Conservation (phyloP, 2,888 invertebrate species). For the Apodemia duryi region DNA sequence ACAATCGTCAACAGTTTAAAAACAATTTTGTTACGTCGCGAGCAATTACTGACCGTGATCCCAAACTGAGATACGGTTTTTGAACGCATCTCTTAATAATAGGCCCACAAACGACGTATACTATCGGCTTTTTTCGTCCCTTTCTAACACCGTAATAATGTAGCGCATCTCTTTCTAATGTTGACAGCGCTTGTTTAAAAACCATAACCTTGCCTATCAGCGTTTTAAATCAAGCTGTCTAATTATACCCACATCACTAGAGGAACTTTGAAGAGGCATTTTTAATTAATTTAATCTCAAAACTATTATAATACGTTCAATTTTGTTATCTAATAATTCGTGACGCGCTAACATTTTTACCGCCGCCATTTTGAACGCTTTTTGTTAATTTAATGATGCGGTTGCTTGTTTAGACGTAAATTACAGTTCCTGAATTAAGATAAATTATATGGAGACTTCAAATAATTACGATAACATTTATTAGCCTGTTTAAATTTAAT, state of each 20-base stretch:
- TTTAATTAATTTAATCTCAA: slow-evolving; percentile 76
- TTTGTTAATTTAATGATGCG: slow-evolving; percentile 58
- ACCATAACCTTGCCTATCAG: slow-evolving; percentile 60
- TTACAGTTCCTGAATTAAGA: slow-evolving; percentile 49
- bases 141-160: slow-evolving; percentile 36
- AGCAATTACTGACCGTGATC: slow-evolving; percentile 73
- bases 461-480: slow-evolving; percentile 21
- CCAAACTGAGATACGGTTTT: slow-evolving; percentile 56
- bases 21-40: slow-evolving; percentile 71
- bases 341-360: slow-evolving; percentile 63
- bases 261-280: slow-evolving; percentile 66
- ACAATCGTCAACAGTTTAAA: slow-evolving; percentile 73
- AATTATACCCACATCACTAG: slow-evolving; percentile 77
- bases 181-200: slow-evolving; percentile 67
- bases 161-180: slow-evolving; percentile 44
- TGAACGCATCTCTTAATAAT: slow-evolving; percentile 73
- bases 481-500: background rate
- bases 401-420: slow-evolving; percentile 40
- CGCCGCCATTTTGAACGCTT: slow-evolving; percentile 60
- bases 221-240: slow-evolving; percentile 70
- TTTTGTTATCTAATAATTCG: slow-evolving; percentile 75
- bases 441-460: slow-evolving; percentile 47
- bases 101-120: slow-evolving; percentile 52
- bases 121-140: slow-evolving; percentile 56
- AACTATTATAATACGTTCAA: slow-evolving; percentile 75